phyloP scores from a whole-genome alignment of 2,797 vertebrate species.

The Sparidentex hasta region DNA sequence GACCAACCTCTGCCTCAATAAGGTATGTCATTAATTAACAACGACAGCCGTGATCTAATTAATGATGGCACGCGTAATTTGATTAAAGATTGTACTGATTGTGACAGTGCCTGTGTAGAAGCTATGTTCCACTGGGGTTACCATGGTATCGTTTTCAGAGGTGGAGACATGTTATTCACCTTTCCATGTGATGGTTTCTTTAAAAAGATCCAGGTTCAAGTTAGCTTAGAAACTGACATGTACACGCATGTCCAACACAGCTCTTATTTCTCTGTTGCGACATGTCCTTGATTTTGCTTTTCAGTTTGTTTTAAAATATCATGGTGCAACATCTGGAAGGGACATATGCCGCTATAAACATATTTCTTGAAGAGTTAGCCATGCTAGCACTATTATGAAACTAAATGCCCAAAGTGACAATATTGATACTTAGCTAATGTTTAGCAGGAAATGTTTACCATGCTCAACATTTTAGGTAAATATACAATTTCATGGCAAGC shows the following conservation, averaged over 20 bases:
- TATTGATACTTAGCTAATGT: neutral
- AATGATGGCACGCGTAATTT: conserved; percentile 3
- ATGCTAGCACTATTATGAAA: fast-evolving
- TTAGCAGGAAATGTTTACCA: neutral
- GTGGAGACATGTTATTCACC: neutral
- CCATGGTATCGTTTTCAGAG: neutral
- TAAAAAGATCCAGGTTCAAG: neutral
- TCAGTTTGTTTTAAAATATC: neutral
- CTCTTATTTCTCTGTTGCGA: neutral
- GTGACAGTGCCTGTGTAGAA: conserved; percentile 3
- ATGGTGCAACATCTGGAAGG: neutral
- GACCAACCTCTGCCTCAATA: conserved; percentile 1
- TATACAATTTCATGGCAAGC: neutral
- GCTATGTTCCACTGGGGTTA: neutral
- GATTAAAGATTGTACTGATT: conserved; percentile 31
- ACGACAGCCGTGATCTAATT: conserved; percentile 34
- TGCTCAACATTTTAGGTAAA: neutral
- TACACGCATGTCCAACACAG: too few relatives aligned
- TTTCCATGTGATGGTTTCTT: neutral
- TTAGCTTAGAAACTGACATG: too few relatives aligned
- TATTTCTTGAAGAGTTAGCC: neutral
- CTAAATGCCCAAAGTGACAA: neutral
- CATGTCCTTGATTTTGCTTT: neutral
- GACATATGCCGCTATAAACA: neutral
- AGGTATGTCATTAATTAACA: conserved; percentile 34